These are phyloP conservation scores for Diacarnus erythraeanus DNA, from an alignment of 37 sponge, comb jelly and placozoan genomes.

Conservation along the genomic window DNA sequence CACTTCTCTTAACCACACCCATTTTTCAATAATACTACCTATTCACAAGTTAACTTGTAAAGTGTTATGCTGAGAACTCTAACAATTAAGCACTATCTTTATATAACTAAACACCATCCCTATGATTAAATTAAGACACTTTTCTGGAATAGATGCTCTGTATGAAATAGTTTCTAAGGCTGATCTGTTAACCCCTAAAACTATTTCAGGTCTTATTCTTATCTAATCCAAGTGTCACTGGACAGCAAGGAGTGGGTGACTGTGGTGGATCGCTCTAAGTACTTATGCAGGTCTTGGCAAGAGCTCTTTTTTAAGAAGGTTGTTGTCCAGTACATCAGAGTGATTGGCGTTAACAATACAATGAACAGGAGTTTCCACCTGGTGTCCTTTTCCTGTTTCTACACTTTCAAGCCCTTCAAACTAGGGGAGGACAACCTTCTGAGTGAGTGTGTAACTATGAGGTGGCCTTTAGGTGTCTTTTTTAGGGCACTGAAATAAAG, in stretches of 20 bases:
- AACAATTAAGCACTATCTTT: too few relatives aligned
- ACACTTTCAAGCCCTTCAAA: conserved; percentile 59
- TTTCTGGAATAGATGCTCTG: too few relatives aligned
- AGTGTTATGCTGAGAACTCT: too few relatives aligned
- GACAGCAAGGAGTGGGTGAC: conserved; percentile 67
- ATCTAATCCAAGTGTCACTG: conserved; percentile 78
- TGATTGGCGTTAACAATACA: conserved; percentile 81
- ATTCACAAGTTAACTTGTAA: too few relatives aligned
- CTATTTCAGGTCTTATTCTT: conserved; percentile 73
- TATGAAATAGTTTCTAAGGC: not conserved
- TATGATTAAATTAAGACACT: too few relatives aligned
- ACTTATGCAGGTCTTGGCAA: conserved; percentile 88
- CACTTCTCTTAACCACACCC: too few relatives aligned
- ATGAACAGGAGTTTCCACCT: conserved; percentile 86
- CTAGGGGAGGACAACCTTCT: conserved; percentile 45
- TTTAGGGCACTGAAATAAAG: too few relatives aligned
- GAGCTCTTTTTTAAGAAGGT: conserved; percentile 75
- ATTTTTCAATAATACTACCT: too few relatives aligned
- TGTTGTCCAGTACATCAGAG: conserved; percentile 74
- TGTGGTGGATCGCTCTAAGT: conserved; percentile 73
- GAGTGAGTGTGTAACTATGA: conserved; percentile 32
- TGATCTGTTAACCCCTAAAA: conserved; percentile 16
- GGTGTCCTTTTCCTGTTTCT: conserved; percentile 77
- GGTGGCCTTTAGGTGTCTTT: not conserved
- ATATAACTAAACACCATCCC: too few relatives aligned